Evolutionary conservation across 2,888 invertebrate species (phyloP).

Genomic region (Aromia moschata): DNA sequence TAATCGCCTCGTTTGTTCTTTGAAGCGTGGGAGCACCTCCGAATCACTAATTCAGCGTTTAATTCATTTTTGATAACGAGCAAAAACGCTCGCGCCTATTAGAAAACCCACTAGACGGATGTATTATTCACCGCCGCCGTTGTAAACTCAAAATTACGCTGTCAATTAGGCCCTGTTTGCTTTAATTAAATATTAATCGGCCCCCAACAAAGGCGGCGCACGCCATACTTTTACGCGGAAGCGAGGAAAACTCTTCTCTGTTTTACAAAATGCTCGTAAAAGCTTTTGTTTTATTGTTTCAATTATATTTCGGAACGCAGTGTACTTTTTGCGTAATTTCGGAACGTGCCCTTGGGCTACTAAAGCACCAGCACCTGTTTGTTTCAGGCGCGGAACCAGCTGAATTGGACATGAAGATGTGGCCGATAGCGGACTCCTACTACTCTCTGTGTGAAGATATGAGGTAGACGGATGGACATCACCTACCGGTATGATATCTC

Average conservation of each 20-base stretch:
- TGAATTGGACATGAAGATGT: too few relatives aligned
- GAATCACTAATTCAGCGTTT: too few relatives aligned
- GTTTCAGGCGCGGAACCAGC: neutral
- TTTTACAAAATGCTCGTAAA: too few relatives aligned
- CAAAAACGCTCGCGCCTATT: too few relatives aligned
- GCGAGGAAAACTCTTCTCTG: too few relatives aligned
- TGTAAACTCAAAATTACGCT: neutral
- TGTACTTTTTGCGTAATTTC: too few relatives aligned
- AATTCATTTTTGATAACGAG: neutral
- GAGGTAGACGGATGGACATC: slow-evolving; percentile 50
- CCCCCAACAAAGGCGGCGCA: neutral
- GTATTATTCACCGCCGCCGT: neutral
- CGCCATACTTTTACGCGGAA: neutral
- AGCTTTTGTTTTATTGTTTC: too few relatives aligned
- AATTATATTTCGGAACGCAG: too few relatives aligned
- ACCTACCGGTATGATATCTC: slow-evolving; percentile 70
- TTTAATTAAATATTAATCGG: neutral
- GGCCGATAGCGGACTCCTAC: slow-evolving; percentile 16
- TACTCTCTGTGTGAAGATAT: slow-evolving; percentile 42
- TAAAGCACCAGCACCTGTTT: too few relatives aligned
- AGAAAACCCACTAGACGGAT: neutral
- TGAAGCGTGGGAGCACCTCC: too few relatives aligned
- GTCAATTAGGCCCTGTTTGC: neutral
- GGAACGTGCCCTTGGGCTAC: too few relatives aligned
- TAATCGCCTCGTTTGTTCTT: too few relatives aligned